Conservation (phyloP, 2,888 invertebrate species). For the Caenorhabditis virilis region DNA sequence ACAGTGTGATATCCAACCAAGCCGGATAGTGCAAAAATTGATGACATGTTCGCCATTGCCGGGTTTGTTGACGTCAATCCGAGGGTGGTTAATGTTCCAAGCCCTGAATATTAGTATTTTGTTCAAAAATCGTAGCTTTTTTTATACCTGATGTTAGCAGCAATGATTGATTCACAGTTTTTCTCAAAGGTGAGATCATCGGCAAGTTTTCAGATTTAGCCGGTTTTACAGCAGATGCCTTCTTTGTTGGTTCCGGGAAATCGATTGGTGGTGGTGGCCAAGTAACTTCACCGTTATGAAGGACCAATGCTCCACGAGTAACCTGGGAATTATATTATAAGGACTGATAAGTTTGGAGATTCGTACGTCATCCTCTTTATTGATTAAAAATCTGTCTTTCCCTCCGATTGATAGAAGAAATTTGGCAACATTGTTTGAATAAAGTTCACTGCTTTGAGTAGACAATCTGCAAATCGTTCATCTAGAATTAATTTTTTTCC, state of each 20-base stretch:
- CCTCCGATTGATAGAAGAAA: slow-evolving; percentile 82
- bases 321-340: too few species aligned
- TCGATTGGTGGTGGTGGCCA: slow-evolving; percentile 78
- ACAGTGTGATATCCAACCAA: slow-evolving; percentile 85
- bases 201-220: slow-evolving; percentile 32
- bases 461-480: slow-evolving; percentile 76
- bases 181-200: slow-evolving; percentile 77
- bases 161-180: slow-evolving; percentile 77
- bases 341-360: too few species aligned
- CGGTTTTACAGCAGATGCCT: slow-evolving; percentile 5
- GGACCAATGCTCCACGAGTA: slow-evolving; percentile 81
- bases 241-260: slow-evolving; percentile 60
- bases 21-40: slow-evolving; percentile 82
- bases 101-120: too few species aligned
- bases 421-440: slow-evolving; percentile 89
- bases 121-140: too few species aligned
- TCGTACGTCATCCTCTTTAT: slow-evolving; percentile 82
- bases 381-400: slow-evolving; percentile 80
- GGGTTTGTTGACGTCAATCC: slow-evolving; percentile 82
- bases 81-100: slow-evolving; percentile 77
- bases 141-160: slow-evolving; percentile 78
- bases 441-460: slow-evolving; percentile 83
- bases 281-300: slow-evolving; percentile 78
- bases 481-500: neutral
- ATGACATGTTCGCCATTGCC: slow-evolving; percentile 85